These are phyloP conservation scores for Hesperophylax magnus DNA, from an alignment of 1,140 invertebrate genomes.

Conservation along the genomic window DNA sequence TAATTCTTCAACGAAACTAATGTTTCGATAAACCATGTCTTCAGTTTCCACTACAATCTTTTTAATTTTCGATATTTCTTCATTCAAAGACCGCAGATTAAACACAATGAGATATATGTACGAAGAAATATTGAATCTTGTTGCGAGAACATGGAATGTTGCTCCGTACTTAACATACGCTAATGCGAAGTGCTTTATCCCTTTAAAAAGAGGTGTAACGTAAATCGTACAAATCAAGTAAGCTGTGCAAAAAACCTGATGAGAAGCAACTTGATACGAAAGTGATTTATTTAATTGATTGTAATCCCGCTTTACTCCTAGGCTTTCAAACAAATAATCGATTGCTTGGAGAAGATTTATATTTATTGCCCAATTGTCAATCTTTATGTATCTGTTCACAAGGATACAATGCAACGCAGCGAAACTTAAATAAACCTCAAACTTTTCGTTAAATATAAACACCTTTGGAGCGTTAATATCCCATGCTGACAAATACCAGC, in stretches of 20 bases:
- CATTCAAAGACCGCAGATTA: background rate
- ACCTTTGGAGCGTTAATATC: no score
- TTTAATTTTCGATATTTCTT: background rate
- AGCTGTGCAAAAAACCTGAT: background rate
- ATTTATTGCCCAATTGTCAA: background rate
- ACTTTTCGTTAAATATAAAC: no score
- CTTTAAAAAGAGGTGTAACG: background rate
- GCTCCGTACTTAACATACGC: background rate
- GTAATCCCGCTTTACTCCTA: background rate
- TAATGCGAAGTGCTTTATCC: background rate
- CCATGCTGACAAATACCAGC: no score
- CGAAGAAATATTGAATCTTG: background rate
- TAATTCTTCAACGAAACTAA: no score
- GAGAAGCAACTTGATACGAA: background rate
- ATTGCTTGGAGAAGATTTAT: background rate
- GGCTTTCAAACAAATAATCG: background rate
- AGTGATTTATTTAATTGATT: background rate
- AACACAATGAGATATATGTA: background rate
- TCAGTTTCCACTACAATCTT: background rate
- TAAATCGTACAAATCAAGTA: background rate
- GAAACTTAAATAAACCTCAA: background rate
- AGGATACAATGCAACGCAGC: background rate
- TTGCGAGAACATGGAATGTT: background rate
- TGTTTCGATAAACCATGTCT: no score
- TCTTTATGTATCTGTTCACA: constrained; percentile 1